Evolutionary conservation across 1,140 invertebrate genomes (phyloP), one percentile per base, ranked within the genome.

Genomic region (Drosophila pandora): DNA sequence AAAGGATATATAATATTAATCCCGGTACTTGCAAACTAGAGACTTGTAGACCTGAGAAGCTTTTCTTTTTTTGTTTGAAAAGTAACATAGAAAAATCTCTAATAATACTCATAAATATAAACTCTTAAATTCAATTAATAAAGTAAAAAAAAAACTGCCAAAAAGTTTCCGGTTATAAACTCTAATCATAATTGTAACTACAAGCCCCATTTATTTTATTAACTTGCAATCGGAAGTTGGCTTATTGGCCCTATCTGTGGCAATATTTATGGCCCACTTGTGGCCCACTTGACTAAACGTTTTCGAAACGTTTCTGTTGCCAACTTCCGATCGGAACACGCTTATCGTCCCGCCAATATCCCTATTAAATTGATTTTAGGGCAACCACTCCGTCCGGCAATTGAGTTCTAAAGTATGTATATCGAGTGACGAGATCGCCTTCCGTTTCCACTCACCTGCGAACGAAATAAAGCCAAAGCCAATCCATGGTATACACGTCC

Each of bases 361-460:
- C 41, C n/a, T 43, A 13, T 13, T 17, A 21, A 6, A 21, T 13
- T 21, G 41, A 17, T 43, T 43, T 43, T 43, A 43, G 41, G 41
- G 10, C 41, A 37, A 12, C 41, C 41, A 43, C 5, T 43, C 41
- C 41, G 41, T 43, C 41, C 41, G 41, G 41, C 3, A 21, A 43
- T 43, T 21, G 41, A 43, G 10, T 6, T 43, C 13, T 3, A 43
- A 21, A 2, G 13, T n/a, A 37, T 37, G 25, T 28, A 28, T 37
- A 10, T 67, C 1, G 2, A 53, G 21, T 52, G 13, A 32, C 17
- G 13, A 23, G 17, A 48, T 45, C 32, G 13, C 13, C 62, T 57
- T 79, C 78, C 78, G 78, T 23, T 80, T 72, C 56, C 68, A 80
- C 77, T 71, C 25, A 28, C 25, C 6, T 1, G 3, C 7, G 2